phyloP scores from a whole-genome alignment of 2,888 invertebrate species.

The Sesia bembeciformis region DNA sequence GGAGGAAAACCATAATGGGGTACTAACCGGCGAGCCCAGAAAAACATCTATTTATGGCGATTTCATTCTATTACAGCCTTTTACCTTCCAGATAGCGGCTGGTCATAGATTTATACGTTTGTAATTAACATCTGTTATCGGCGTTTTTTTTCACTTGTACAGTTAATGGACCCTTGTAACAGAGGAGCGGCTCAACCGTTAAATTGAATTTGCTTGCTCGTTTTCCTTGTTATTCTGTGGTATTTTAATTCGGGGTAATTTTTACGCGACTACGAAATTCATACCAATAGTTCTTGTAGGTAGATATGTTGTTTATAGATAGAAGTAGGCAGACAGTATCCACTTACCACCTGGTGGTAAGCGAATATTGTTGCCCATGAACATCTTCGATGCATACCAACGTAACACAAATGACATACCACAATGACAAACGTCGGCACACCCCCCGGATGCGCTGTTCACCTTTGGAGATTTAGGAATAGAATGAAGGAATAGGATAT shows the following conservation, averaged over 20 bases:
- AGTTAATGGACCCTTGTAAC: conserved; percentile 47
- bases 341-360: too few species aligned
- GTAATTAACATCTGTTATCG: conserved; percentile 63
- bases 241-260: not conserved
- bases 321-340: too few species aligned
- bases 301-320: not conserved
- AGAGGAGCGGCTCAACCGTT: conserved; percentile 38
- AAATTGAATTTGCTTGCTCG: conserved; percentile 51
- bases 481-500: too few species aligned
- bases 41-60: conserved; percentile 5
- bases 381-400: too few species aligned
- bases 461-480: too few species aligned
- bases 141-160: conserved; percentile 50
- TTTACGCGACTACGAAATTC: not conserved
- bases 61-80: conserved; percentile 25
- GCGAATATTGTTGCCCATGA: too few species aligned
- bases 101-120: conserved; percentile 53
- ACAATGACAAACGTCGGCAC: too few species aligned
- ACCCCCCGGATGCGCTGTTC: too few species aligned
- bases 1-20: too few species aligned
- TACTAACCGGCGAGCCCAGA: not conserved
- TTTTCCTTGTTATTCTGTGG: conserved; percentile 15
- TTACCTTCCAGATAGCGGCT: conserved; percentile 16
- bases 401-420: too few species aligned
- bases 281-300: too few species aligned